Conservation (phyloP, 2,113 vertebrate species). For the Pluvialis apricaria region DNA sequence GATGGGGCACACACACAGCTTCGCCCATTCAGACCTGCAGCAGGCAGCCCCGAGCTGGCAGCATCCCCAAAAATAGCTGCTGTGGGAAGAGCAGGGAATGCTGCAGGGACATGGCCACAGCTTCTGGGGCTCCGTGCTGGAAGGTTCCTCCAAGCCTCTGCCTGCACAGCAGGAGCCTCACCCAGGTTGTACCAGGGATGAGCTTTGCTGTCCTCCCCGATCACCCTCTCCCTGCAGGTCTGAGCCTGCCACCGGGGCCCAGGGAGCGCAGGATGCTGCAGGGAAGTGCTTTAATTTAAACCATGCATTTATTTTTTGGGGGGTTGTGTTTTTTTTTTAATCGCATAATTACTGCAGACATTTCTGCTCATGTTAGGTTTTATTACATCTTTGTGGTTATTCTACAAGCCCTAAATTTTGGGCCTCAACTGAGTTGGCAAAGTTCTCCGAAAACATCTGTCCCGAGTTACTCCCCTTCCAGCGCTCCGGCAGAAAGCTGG, state of each 20-base stretch:
- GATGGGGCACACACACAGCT: rapidly evolving
- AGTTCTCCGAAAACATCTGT: constrained; percentile 28
- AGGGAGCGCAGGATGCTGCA: not conserved
- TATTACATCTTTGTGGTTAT: constrained; percentile 51
- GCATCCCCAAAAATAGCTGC: not conserved
- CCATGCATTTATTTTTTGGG: not conserved
- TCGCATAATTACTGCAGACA: constrained; percentile 41
- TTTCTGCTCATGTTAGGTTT: constrained; percentile 40
- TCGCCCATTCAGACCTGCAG: not conserved
- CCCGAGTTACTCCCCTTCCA: not conserved
- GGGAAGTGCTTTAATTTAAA: not conserved
- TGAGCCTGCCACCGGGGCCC: rapidly evolving
- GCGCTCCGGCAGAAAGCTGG: not conserved
- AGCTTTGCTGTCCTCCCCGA: not conserved
- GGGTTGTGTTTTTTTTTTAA: not conserved
- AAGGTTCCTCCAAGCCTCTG: not conserved
- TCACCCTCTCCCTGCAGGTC: rapidly evolving
- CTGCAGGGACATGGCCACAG: not conserved
- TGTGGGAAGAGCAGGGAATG: not conserved
- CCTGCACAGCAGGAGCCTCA: not conserved
- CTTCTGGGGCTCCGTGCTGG: rapidly evolving
- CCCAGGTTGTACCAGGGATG: not conserved
- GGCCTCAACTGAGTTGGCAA: constrained; percentile 43
- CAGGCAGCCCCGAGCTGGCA: not conserved
- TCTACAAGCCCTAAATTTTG: constrained; percentile 49